These are phyloP conservation scores for Ectemnius cavifrons DNA, from an alignment of 2,888 invertebrate species.

Conservation along the genomic window DNA sequence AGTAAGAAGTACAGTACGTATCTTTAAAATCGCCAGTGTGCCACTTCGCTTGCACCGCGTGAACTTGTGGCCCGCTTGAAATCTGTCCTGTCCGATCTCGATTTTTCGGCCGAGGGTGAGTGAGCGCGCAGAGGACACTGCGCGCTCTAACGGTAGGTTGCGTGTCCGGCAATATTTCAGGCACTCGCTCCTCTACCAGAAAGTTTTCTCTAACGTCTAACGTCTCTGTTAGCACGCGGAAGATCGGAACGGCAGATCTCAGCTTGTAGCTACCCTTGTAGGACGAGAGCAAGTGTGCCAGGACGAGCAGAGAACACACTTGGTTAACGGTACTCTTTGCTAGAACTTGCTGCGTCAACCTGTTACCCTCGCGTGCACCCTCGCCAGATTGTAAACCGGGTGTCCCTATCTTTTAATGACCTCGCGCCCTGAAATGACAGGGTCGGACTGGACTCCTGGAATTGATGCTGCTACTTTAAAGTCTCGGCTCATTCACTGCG, in stretches of 20 bases:
- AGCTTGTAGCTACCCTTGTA: conserved; percentile 3
- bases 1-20: conserved; percentile 18
- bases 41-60: conserved; percentile 38
- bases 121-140: background rate
- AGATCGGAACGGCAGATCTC: conserved; percentile 60
- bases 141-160: conserved; percentile 60
- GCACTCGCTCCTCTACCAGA: background rate
- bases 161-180: conserved; percentile 66
- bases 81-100: conserved; percentile 54
- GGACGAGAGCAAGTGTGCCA: background rate
- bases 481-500: background rate
- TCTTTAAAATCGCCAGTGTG: conserved; percentile 36
- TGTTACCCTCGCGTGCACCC: conserved; percentile 8
- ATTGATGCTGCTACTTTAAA: background rate
- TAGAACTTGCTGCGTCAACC: conserved; percentile 4
- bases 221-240: conserved; percentile 62
- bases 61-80: conserved; percentile 23
- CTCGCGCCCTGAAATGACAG: background rate
- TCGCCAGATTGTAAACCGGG: background rate
- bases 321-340: background rate
- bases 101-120: conserved; percentile 35
- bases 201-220: conserved; percentile 41
- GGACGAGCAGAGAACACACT: background rate
- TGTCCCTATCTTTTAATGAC: conserved; percentile 3
- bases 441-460: background rate